Evolutionary conservation across 2,113 vertebrate species (phyloP), one percentile per base, ranked within the genome.

Genomic region (Ciconia boyciana): DNA sequence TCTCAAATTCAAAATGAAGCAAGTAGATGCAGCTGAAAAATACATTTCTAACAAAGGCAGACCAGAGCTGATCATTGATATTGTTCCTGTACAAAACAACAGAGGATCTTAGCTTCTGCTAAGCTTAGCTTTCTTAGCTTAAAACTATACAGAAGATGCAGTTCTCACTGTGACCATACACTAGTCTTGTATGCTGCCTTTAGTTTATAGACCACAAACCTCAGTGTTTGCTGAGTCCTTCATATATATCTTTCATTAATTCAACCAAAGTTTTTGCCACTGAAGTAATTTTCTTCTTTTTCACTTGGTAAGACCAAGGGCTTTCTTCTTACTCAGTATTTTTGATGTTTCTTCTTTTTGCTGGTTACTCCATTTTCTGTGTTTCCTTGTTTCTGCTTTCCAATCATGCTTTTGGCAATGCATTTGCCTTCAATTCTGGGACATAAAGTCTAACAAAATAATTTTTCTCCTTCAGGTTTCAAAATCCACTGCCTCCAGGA

Each of bases 121-220:
- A 24, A 61, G 10, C 39, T 39, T 39, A 39, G 39, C 39, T 39
- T 39, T 39, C 39, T 39, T 39, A 39, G 39, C 7, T 77, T 16
- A 74, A 65, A 82, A 28, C 14, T n/a, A 9, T 19, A 15, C 3
- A 49, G 41, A 68, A 57, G 64, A 36, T 2, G 4, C 4, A 46
- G 24, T n/a, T 55, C 25, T 46, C 1, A 0, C 25, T 71, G 20
- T 48, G 43, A 75, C 7, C 6, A 6, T 39, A 36, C 2, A 5
- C 4, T 54, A 55, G 24, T 41, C 9, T 61, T 76, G 11, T 24
- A 18, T 0, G 0, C 7, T 64, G 7, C 13, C 43, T 52, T 57
- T 34, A 22, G 13, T 39, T 77, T 80, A 72, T 13, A 78, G 16
- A 66, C 9, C 7, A 48, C 29, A 43, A 15, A 60, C 7, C 18